These are phyloP conservation scores for Intellagama lesueurii DNA, from an alignment of 2,797 vertebrate genomes.

Conservation along the genomic window DNA sequence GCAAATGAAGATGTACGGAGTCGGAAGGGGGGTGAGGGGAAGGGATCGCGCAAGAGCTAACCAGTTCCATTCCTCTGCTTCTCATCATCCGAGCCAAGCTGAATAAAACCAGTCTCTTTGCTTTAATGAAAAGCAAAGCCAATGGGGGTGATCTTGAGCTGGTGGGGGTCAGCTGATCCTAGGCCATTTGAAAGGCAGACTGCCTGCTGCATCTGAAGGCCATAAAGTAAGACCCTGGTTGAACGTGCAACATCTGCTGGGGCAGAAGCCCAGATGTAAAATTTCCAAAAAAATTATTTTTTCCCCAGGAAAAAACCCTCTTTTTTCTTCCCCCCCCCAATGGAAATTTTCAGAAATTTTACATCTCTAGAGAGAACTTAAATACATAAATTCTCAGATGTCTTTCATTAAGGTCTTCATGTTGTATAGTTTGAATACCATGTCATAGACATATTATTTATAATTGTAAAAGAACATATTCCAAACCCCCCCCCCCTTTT, in stretches of 20 bases:
- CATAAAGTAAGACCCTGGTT: not conserved
- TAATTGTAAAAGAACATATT: too few species aligned
- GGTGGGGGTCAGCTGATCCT: not conserved
- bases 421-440: too few species aligned
- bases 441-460: too few species aligned
- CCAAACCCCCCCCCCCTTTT: too few species aligned
- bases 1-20: not conserved
- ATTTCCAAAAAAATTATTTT: too few species aligned
- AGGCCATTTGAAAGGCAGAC: not conserved
- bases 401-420: too few species aligned
- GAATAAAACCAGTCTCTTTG: not conserved
- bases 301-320: too few species aligned
- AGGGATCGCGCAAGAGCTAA: not conserved
- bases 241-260: not conserved
- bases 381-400: too few species aligned
- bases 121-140: not conserved
- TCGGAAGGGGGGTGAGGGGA: not conserved
- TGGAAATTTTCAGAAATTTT: too few species aligned
- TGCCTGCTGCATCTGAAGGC: not conserved
- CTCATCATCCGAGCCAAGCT: not conserved
- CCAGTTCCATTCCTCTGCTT: not conserved
- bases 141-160: not conserved
- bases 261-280: not conserved
- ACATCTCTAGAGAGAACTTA: too few species aligned
- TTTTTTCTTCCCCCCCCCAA: too few species aligned